Evolutionary conservation across 2,888 invertebrate species (phyloP), one percentile per base, ranked within the genome.

Genomic region (Pyrrhia umbra): DNA sequence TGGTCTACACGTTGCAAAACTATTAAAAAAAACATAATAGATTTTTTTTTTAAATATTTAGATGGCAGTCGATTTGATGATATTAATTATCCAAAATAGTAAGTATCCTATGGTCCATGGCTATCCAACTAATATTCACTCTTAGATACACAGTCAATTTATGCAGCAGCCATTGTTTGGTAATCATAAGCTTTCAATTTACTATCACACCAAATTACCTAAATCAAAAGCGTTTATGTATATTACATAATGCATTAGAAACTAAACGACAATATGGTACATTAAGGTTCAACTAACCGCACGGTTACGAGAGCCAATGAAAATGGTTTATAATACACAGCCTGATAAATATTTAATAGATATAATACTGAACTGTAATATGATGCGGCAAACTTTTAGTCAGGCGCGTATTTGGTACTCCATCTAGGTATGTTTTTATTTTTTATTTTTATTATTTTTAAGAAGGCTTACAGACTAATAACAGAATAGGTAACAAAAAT

Each of bases 341-440:
- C 34, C 23, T 61, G 60, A 61, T 72, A 64, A 68, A 78, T 78
- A 72, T 59, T 75, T 63, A 59, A 75, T 75, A 61, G 37, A 8
- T 45, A 42, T 34, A 16, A n/a, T 39, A 37, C 20, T 47, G 34
- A 54, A 45, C 49, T 50, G 51, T 61, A 43, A 55, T 51, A 51
- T 39, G 2, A 5, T 6, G 15, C 2, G 27, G 39, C 5, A 5
- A 34, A 58, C 18, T 62, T 55, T 42, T 23, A 3, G 6, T 2
- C 74, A 68, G 71, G 57, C 23, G 13, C 42, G 50, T 37, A 68
- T 55, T 67, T 50, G 16, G 13, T n/a, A 13, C 10, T 10, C 6
- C 2, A 8, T 0, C 5, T 15, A 39, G n/a, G 10, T 15, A 23
- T 50, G n/a, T n/a, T n/a, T n/a, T n/a, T n/a, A n/a, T n/a, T n/a